Conservation (phyloP, 2,888 invertebrate species). For the Acrobasis suavella region DNA sequence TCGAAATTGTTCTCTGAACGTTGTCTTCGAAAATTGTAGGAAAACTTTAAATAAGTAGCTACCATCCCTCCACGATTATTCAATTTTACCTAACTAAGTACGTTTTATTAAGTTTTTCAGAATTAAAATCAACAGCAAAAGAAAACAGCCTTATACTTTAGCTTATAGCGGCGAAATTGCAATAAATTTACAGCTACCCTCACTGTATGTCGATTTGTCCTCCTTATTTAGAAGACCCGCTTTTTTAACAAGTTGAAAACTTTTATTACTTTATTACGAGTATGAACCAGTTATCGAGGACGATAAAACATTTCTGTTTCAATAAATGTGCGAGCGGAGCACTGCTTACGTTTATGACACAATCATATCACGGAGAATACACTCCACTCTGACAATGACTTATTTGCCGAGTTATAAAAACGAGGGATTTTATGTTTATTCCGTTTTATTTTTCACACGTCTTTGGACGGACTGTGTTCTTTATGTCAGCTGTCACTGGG, state of each 20-base stretch:
- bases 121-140: too few species aligned
- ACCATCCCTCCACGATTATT: too few species aligned
- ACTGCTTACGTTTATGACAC: constrained; percentile 54
- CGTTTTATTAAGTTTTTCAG: too few species aligned
- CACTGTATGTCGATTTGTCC: not conserved
- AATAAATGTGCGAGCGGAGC: constrained; percentile 50
- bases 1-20: too few species aligned
- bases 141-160: too few species aligned
- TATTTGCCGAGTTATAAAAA: constrained; percentile 69
- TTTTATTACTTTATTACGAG: constrained; percentile 23
- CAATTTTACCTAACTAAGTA: too few species aligned
- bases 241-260: not conserved
- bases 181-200: not conserved
- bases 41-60: too few species aligned
- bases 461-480: constrained; percentile 43
- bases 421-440: constrained; percentile 63
- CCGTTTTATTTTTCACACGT: constrained; percentile 66
- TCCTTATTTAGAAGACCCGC: too few species aligned
- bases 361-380: constrained; percentile 59
- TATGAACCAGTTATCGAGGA: constrained; percentile 26
- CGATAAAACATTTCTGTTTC: constrained; percentile 46
- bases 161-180: too few species aligned
- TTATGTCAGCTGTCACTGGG: not conserved
- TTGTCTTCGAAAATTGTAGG: too few species aligned
- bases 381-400: constrained; percentile 61